Evolutionary conservation across 2,797 vertebrate genomes (phyloP).

Genomic region (Cuculus canorus): DNA sequence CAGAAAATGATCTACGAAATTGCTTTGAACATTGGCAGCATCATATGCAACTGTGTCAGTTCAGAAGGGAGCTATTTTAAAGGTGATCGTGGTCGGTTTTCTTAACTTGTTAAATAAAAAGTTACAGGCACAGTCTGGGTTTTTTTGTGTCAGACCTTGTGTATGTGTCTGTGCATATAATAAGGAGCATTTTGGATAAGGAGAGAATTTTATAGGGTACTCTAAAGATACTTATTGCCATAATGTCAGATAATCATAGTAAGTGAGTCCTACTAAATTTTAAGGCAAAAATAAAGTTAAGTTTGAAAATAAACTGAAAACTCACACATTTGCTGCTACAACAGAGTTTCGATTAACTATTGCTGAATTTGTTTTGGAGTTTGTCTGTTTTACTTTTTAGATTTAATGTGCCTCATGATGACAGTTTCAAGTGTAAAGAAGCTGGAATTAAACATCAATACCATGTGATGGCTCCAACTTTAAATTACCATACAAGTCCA

Average conservation of each 20-base stretch:
- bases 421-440: conserved; percentile 95
- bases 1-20: too few relatives aligned
- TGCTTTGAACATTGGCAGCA: too few relatives aligned
- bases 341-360: not conserved
- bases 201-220: not conserved
- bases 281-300: not conserved
- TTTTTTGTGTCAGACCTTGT: too few relatives aligned
- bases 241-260: not conserved
- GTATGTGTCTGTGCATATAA: not conserved
- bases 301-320: too few relatives aligned
- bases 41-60: too few relatives aligned
- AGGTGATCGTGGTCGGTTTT: too few relatives aligned
- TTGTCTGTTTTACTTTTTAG: conserved; percentile 76
- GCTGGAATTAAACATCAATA: conserved; percentile 91
- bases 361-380: conserved; percentile 50
- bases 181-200: not conserved
- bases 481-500: conserved; percentile 94
- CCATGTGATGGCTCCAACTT: conserved; percentile 96
- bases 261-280: not conserved
- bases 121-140: too few relatives aligned
- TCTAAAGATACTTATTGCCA: not conserved
- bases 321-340: not conserved
- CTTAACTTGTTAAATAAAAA: too few relatives aligned
- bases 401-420: conserved; percentile 97
- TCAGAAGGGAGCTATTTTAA: too few relatives aligned